phyloP scores from a whole-genome alignment of 1,140 invertebrate genomes.

The Sycophila sp. region DNA sequence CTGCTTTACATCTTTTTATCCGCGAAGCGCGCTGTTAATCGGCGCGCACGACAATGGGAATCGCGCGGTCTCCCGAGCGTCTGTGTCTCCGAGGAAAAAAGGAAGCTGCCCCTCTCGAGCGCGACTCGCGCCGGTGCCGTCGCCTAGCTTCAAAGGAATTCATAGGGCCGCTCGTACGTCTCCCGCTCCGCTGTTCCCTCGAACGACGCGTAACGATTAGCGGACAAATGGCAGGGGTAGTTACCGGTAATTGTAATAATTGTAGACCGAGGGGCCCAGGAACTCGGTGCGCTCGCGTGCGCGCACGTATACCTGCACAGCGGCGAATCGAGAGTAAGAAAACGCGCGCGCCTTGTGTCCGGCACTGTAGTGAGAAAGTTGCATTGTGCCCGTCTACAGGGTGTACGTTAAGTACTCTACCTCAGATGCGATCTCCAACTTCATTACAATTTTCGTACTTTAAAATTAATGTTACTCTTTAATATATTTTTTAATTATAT shows the following conservation, averaged over 20 bases:
- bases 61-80: neutral
- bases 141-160: constrained; percentile 42
- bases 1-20: constrained; percentile 25
- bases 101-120: neutral
- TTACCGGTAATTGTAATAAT: constrained; percentile 65
- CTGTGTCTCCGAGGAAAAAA: neutral
- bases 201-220: constrained; percentile 60
- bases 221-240: constrained; percentile 60
- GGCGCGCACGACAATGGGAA: constrained; percentile 19
- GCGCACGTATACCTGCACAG: neutral
- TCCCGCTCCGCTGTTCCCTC: neutral
- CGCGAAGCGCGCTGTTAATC: constrained; percentile 13
- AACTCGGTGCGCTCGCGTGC: constrained; percentile 3
- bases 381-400: constrained; percentile 40
- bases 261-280: constrained; percentile 44
- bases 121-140: constrained; percentile 41
- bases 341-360: constrained; percentile 54
- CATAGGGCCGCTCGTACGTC: constrained; percentile 15
- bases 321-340: constrained; percentile 3
- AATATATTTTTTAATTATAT: too few species aligned
- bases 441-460: too few species aligned
- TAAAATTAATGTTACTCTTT: too few species aligned
- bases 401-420: too few species aligned
- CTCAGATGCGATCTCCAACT: too few species aligned
- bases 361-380: constrained; percentile 45